Percentiles rank a stretch among this genome's conserved stretches.
Evolutionary conservation across 2,113 vertebrate species (phyloP).

Genomic region (Pteruthius melanotis): DNA sequence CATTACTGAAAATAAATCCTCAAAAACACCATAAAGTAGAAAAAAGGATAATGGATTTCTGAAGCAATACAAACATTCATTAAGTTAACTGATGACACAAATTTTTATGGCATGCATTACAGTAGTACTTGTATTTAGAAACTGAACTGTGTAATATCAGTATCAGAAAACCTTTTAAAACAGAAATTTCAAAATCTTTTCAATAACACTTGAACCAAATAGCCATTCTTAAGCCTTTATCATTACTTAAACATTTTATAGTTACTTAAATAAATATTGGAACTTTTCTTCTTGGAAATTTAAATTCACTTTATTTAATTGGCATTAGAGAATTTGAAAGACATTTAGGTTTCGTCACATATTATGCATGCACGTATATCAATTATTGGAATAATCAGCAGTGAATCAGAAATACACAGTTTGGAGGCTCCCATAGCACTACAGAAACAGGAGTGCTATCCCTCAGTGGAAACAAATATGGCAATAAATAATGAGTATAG

Average conservation of each 20-base stretch:
- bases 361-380: neutral
- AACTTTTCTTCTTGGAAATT: neutral
- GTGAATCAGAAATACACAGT: neutral
- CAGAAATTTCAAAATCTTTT: neutral
- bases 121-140: neutral
- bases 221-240: neutral
- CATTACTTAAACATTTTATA: neutral
- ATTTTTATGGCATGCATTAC: neutral
- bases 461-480: neutral
- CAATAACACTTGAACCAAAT: neutral
- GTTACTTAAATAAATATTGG: neutral
- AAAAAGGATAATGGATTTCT: rapidly evolving
- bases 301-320: neutral
- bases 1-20: neutral
- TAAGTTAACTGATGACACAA: neutral
- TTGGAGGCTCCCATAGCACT: neutral
- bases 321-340: neutral
- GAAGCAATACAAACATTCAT: neutral
- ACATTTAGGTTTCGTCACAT: neutral
- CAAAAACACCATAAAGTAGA: neutral
- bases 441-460: neutral
- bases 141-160: neutral
- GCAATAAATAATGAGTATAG: neutral
- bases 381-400: neutral
- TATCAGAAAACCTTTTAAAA: neutral